Evolutionary conservation across 2,888 invertebrate genomes (phyloP).

Genomic region (Metopia argyrocephala): DNA sequence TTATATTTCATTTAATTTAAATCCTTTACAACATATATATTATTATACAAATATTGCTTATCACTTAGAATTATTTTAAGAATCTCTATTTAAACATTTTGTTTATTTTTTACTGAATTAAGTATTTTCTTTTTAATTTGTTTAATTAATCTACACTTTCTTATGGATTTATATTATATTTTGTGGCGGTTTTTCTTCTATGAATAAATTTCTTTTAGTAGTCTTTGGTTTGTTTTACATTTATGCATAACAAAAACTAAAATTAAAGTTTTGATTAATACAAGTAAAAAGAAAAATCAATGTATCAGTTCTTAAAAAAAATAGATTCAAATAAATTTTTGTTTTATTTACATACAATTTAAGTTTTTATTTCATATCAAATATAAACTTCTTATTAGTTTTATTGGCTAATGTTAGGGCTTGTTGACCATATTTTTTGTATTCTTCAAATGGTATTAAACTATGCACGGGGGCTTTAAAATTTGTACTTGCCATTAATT

Average conservation of each 20-base stretch:
- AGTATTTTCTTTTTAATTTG: neutral
- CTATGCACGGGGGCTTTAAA: conserved; percentile 86
- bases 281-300: neutral
- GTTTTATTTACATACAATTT: neutral
- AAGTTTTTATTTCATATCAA: conserved; percentile 68
- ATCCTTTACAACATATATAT: neutral
- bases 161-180: too few relatives aligned
- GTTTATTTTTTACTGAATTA: neutral
- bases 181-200: neutral
- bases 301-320: neutral
- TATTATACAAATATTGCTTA: neutral
- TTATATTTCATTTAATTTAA: neutral
- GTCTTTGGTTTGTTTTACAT: neutral
- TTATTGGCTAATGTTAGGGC: conserved; percentile 85
- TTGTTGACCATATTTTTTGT: conserved; percentile 85
- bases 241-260: neutral
- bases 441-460: conserved; percentile 85
- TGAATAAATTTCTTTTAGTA: neutral
- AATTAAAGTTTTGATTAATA: neutral
- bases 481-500: conserved; percentile 84
- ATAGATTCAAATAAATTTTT: neutral
- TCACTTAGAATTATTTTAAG: neutral
- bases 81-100: neutral
- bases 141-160: too few relatives aligned
- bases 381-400: conserved; percentile 87